A percentile compares a stretch with the other conserved stretches of the same genome.
phyloP scores from a whole-genome alignment of 2,113 vertebrate species.

The Mystacornis crossleyi region DNA sequence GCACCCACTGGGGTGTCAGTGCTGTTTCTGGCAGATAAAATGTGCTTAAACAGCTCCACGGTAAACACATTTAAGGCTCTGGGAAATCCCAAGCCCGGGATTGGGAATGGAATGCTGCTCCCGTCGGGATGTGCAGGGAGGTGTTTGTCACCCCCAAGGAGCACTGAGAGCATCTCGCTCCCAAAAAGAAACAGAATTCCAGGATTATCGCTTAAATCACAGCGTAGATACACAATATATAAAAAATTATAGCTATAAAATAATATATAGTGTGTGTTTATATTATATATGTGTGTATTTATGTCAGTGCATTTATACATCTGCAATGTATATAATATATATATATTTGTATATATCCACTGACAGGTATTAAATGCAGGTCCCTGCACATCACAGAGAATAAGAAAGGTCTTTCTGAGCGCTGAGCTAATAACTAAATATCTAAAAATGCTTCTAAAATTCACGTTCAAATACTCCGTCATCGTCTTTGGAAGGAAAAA shows the following conservation, averaged over 20 bases:
- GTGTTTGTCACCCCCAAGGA: background rate
- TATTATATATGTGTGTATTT: too few species aligned
- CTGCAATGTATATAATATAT: accelerated
- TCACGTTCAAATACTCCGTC: background rate
- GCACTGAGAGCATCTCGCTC: background rate
- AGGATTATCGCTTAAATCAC: background rate
- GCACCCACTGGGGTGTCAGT: background rate
- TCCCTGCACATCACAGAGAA: background rate
- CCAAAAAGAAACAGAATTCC: background rate
- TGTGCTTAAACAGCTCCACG: background rate
- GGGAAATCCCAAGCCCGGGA: accelerated
- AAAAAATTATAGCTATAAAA: background rate
- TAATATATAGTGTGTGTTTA: background rate
- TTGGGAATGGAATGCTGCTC: background rate
- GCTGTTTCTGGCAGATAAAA: background rate
- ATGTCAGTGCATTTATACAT: background rate
- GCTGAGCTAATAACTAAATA: background rate
- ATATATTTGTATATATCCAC: accelerated
- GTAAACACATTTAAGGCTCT: accelerated
- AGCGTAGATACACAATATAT: accelerated
- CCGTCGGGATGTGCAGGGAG: accelerated
- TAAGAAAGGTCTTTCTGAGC: background rate
- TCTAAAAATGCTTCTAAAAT: background rate
- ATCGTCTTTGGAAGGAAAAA: background rate
- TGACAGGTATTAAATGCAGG: background rate